Evolutionary conservation across 1,140 invertebrate species (phyloP).

Genomic region (Andrena cerasifolii): DNA sequence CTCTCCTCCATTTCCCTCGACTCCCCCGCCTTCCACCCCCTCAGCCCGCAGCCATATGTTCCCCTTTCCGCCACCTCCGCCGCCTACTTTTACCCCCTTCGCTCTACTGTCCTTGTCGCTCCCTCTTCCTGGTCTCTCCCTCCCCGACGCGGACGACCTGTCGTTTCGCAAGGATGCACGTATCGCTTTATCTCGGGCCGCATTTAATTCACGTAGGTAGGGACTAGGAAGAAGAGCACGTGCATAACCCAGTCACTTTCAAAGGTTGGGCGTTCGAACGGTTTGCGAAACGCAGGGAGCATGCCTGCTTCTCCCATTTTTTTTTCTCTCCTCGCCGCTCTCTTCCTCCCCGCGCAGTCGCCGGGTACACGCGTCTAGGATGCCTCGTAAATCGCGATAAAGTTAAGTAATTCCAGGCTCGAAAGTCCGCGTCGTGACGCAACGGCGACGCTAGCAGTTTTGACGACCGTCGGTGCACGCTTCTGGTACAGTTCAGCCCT

Average conservation of each 20-base stretch:
- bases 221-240: conserved; percentile 69
- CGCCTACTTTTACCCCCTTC: conserved; percentile 42
- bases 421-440: conserved; percentile 49
- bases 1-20: background rate
- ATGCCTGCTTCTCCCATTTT: conserved; percentile 41
- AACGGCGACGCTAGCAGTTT: conserved; percentile 33
- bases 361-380: conserved; percentile 42
- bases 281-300: conserved; percentile 68
- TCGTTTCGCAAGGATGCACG: conserved; percentile 68
- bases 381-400: conserved; percentile 56
- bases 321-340: background rate
- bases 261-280: conserved; percentile 68
- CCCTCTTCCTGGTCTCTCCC: background rate
- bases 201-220: conserved; percentile 70
- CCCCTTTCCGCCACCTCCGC: conserved; percentile 7
- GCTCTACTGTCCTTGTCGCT: background rate
- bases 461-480: conserved; percentile 32
- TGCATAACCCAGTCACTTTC: conserved; percentile 68
- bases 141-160: conserved; percentile 47
- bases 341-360: background rate
- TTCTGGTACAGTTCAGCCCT: no score
- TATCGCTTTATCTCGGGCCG: conserved; percentile 68
- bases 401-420: conserved; percentile 61
- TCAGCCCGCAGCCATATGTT: conserved; percentile 2
- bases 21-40: background rate